Evolutionary conservation across 2,888 invertebrate species (phyloP), one percentile per base, ranked within the genome.

Genomic region (Lydus trimaculatus): DNA sequence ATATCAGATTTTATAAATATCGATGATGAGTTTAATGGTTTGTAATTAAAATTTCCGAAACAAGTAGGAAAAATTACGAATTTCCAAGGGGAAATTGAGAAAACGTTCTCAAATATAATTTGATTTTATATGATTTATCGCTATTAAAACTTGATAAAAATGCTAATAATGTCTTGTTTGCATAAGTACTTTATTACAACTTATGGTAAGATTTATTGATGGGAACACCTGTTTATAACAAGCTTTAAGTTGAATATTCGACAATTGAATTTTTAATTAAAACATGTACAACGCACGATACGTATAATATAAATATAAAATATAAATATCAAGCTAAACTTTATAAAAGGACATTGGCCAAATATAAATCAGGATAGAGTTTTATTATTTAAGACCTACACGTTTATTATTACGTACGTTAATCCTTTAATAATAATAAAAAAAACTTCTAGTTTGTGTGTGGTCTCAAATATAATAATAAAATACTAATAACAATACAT

Each of bases 401-500:
- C 52, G 64, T 70, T 70, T 70, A 70, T 67, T 70, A 64, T 66
- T 61, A 64, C 43, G 52, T 61, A 65, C 60, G 62, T 70, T 70
- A 70, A 70, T 70, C 70, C 69, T 63, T 65, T 62, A 58, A 66
- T 23, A 66, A n/a, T n/a, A n/a, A n/a, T n/a, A n/a, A n/a, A n/a
- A n/a, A 62, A 61, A 36, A 31, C 61, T 66, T 58, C 58, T 71
- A 61, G 68, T 68, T 67, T 68, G 74, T 72, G 72, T 74, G 73
- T 75, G 74, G 74, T 75, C 73, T 56, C 25, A 48, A 59, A 43
- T 68, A 56, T 69, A 72, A 69, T 65, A 8, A 48, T 48, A 52
- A 23, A 74, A 73, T 63, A 64, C 69, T 70, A 75, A 75, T 73
- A 73, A 75, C 76, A 64, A 75, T 75, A 74, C 64, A 76, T 76